Percentiles rank a stretch among this genome's conserved stretches.
Conservation (phyloP, 1,140 invertebrate species). For the Temnothorax nylanderi region DNA sequence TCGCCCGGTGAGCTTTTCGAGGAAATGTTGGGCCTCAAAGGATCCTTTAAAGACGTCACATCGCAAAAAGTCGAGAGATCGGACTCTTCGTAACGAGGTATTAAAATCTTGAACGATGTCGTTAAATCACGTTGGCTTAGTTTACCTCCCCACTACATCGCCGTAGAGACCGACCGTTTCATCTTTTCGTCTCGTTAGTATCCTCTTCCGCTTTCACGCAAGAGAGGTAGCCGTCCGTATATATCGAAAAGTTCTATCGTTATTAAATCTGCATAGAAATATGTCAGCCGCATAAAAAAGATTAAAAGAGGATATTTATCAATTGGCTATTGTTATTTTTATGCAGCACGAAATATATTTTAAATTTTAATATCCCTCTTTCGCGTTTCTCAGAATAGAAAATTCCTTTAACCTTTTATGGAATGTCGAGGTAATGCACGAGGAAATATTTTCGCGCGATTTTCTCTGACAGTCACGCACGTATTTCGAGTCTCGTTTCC, state of each 20-base stretch:
- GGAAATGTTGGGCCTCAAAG: slow-evolving; percentile 41
- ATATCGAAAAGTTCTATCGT: background rate
- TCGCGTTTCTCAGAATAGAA: background rate
- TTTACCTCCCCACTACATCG: slow-evolving; percentile 40
- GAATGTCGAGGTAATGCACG: slow-evolving; percentile 15
- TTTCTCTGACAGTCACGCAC: slow-evolving; percentile 35
- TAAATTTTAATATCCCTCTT: background rate
- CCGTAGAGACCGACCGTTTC: slow-evolving; percentile 63
- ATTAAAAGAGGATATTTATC: background rate
- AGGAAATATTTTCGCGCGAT: slow-evolving; percentile 45
- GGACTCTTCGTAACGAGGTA: slow-evolving; percentile 65
- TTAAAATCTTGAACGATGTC: slow-evolving; percentile 71
- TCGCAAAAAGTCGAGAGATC: slow-evolving; percentile 49
- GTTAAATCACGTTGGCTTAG: slow-evolving; percentile 66
- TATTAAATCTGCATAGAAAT: slow-evolving; percentile 16
- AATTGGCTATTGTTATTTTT: background rate
- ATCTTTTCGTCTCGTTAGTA: slow-evolving; percentile 53
- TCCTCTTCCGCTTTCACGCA: slow-evolving; percentile 56
- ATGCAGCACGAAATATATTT: slow-evolving; percentile 1
- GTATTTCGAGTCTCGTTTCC: slow-evolving; percentile 56
- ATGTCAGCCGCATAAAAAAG: background rate
- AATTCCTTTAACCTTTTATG: slow-evolving; percentile 13
- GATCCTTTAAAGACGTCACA: slow-evolving; percentile 41
- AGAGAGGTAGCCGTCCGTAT: background rate
- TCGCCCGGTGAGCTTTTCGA: slow-evolving; percentile 40